Base-by-base conservation (phyloP, 92 coral and sea anemone species). In the Parazoanthus darwini region DNA sequence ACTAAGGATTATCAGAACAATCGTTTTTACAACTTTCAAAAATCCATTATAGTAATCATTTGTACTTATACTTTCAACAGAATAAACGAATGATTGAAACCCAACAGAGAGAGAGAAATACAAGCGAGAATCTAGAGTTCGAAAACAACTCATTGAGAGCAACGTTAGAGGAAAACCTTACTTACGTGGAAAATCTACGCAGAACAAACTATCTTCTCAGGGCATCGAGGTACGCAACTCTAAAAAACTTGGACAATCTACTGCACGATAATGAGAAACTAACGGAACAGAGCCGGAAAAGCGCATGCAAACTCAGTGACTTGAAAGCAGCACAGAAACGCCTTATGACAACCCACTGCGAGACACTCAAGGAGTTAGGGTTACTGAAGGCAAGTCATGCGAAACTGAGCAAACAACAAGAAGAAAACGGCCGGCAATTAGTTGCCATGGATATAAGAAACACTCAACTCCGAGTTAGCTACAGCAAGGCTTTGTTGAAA, bases 281-380 rank as follows among this genome's bases (percentile, higher is more conserved):
- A 6, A 25, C 25, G 20, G 42, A 37, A 4, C n/a, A 36, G 29
- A 8, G n/a, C 59, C 46, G 22, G 35, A 82, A 67, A 46, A 82
- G 18, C 26, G 7, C 86, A 26, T 59, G 56, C 33, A 65, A 67
- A 42, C 66, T 82, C 25, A 82, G 63, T 11, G 86, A 82, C 23
- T 65, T 82, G 39, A 82, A 42, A 66, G 43, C 77, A 63, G 86
- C 86, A 66, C 86, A 82, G 25, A 82, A 82, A 5, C 86, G 77
- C 20, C 86, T 82, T 67, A 39, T 82, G 54, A 39, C 72, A 18
- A 67, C 86, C 4, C 86, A 82, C 23, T 66, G 77, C 36, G 77
- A 67, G 25, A 82, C 86, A 10, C 86, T 82, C 35, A 66, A 42
- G 38, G 86, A 82, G 22, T 26, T 82, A 2, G 86, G 67, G 39